phyloP scores from a whole-genome alignment of 2,113 vertebrate species.

The Mesocricetus auratus region DNA sequence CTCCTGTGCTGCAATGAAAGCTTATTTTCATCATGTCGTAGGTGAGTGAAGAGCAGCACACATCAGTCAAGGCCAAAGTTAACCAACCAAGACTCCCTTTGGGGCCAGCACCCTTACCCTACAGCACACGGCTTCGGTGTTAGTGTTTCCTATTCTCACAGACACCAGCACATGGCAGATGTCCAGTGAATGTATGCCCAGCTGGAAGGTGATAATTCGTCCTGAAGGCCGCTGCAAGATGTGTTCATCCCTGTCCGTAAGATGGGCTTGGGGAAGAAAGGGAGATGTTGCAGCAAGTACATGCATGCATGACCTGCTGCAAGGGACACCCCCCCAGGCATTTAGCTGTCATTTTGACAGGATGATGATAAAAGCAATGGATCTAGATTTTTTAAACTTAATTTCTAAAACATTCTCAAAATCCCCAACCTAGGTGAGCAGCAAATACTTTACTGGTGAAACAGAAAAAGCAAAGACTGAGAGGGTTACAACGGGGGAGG shows the following conservation, averaged over 20 bases:
- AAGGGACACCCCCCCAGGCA: not conserved
- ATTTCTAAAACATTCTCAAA: not conserved
- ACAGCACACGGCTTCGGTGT: not conserved
- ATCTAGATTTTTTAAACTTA: not conserved
- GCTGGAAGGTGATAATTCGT: not conserved
- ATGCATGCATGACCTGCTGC: not conserved
- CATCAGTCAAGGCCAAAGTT: not conserved
- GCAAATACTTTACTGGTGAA: not conserved
- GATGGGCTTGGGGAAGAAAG: not conserved
- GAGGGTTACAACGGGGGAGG: not conserved
- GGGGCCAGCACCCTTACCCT: not conserved
- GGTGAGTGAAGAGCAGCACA: not conserved
- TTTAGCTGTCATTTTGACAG: not conserved
- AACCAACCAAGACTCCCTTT: not conserved
- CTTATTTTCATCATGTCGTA: not conserved
- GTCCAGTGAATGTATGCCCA: not conserved
- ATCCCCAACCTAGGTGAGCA: not conserved
- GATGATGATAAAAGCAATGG: not conserved
- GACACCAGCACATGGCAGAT: not conserved
- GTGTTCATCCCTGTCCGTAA: not conserved
- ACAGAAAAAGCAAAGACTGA: not conserved
- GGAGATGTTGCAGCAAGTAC: not conserved
- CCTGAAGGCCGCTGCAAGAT: not conserved
- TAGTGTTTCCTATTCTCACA: not conserved
- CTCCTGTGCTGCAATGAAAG: not conserved